Conservation (phyloP, 2,113 vertebrate genomes). For the Mola mola region DNA sequence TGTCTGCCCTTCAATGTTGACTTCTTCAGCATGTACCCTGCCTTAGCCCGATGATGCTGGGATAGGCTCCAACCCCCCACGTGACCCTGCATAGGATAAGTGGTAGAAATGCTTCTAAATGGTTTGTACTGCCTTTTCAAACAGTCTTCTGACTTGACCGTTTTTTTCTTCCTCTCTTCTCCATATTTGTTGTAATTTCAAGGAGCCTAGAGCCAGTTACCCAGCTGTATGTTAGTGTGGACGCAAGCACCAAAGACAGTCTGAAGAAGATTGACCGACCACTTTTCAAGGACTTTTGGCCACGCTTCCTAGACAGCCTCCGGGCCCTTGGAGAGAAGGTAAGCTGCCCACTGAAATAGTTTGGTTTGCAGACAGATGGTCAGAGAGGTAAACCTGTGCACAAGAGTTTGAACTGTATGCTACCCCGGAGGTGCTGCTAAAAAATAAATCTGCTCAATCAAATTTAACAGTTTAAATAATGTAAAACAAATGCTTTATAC, state of each 20-base stretch:
- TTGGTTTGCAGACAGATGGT: background rate
- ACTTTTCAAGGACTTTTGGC: slow-evolving; percentile 98
- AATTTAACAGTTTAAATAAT: too few species aligned
- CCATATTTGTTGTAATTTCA: slow-evolving; percentile 1
- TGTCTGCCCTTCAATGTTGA: too few species aligned
- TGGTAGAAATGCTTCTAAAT: too few species aligned
- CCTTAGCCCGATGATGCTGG: too few species aligned
- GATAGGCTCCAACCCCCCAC: too few species aligned
- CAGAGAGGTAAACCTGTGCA: background rate
- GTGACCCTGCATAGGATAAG: too few species aligned
- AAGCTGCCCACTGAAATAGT: slow-evolving; percentile 15
- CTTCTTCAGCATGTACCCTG: too few species aligned
- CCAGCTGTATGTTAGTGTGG: slow-evolving; percentile 95
- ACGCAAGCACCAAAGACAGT: slow-evolving; percentile 93
- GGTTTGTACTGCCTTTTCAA: too few species aligned
- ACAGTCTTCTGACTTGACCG: too few species aligned
- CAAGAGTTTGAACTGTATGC: background rate
- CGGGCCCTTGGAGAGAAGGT: slow-evolving; percentile 96
- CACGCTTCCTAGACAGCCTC: slow-evolving; percentile 92
- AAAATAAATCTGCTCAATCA: too few species aligned
- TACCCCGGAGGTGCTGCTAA: too few species aligned
- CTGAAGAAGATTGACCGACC: slow-evolving; percentile 94
- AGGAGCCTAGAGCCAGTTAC: slow-evolving; percentile 93
- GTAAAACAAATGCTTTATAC: too few species aligned
- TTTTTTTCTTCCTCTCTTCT: background rate